Percentiles rank a stretch among this genome's conserved stretches.
phyloP scores from a whole-genome alignment of 2,113 vertebrate genomes.

The Melanerpes formicivorus region DNA sequence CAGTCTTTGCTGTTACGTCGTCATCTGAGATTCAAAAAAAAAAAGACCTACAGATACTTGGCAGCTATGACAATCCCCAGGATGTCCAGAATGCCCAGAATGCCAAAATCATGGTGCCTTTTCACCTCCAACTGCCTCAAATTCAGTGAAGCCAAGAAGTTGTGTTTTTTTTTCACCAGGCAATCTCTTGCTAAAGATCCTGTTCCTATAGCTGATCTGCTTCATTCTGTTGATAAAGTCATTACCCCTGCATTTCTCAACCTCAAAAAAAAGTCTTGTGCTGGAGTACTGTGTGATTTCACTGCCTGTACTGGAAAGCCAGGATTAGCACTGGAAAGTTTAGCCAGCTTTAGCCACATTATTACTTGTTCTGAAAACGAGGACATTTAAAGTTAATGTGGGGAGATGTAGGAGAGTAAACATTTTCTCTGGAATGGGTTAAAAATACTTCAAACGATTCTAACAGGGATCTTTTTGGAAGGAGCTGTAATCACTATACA shows the following conservation, averaged over 20 bases:
- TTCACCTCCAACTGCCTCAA: not conserved
- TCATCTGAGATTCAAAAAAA: not conserved
- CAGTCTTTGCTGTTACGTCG: not conserved
- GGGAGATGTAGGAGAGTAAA: no score
- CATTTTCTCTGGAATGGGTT: not conserved
- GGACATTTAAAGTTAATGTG: no score
- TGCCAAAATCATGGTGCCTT: fast-evolving
- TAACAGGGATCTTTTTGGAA: not conserved
- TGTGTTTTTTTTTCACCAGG: not conserved
- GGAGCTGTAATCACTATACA: not conserved
- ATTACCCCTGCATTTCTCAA: not conserved
- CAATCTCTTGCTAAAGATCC: not conserved
- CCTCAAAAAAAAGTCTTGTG: not conserved
- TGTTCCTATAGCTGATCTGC: not conserved
- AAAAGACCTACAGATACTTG: not conserved
- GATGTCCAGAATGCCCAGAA: not conserved
- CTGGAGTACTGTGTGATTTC: not conserved
- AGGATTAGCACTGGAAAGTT: not conserved
- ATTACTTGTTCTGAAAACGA: not conserved
- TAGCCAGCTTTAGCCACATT: not conserved
- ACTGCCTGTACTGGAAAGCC: not conserved
- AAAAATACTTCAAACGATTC: not conserved
- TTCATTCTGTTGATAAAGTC: not conserved
- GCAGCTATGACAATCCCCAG: not conserved
- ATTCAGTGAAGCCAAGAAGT: not conserved